phyloP scores from a whole-genome alignment of 2,113 vertebrate genomes.

The Pithys albifrons region DNA sequence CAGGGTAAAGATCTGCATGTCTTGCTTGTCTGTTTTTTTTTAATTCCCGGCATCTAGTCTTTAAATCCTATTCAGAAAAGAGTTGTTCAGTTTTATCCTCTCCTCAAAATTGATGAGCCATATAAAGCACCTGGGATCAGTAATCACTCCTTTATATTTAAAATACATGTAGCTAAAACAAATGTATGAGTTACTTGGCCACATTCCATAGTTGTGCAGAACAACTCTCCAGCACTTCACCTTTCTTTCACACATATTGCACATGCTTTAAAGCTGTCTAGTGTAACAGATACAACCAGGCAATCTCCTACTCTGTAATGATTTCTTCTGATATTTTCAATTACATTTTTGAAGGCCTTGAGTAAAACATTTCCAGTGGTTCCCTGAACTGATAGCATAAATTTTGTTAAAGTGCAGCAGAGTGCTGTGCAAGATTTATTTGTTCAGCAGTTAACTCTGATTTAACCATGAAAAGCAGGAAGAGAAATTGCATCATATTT shows the following conservation, averaged over 20 bases:
- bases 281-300: constrained; percentile 50
- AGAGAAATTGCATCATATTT: constrained; percentile 16
- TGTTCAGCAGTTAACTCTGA: constrained; percentile 40
- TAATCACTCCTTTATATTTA: constrained; percentile 38
- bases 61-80: not conserved
- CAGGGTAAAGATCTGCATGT: not conserved
- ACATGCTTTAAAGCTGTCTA: constrained; percentile 25
- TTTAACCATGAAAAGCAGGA: constrained; percentile 10
- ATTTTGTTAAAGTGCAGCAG: constrained; percentile 65
- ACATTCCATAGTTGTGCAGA: not conserved
- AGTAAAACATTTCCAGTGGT: constrained; percentile 49
- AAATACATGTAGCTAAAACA: constrained; percentile 26
- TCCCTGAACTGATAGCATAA: constrained; percentile 52
- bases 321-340: constrained; percentile 69
- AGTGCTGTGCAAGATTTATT: constrained; percentile 58
- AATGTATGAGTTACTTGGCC: constrained; percentile 15
- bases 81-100: not conserved
- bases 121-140: not conserved
- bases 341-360: constrained; percentile 65
- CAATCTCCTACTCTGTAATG: constrained; percentile 31
- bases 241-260: not conserved
- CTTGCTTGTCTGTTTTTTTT: not conserved
- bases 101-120: constrained; percentile 14
- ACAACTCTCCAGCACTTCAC: not conserved
- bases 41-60: not conserved